Base-by-base conservation (phyloP, 2,797 vertebrate genomes). In the Pteropus rufus region DNA sequence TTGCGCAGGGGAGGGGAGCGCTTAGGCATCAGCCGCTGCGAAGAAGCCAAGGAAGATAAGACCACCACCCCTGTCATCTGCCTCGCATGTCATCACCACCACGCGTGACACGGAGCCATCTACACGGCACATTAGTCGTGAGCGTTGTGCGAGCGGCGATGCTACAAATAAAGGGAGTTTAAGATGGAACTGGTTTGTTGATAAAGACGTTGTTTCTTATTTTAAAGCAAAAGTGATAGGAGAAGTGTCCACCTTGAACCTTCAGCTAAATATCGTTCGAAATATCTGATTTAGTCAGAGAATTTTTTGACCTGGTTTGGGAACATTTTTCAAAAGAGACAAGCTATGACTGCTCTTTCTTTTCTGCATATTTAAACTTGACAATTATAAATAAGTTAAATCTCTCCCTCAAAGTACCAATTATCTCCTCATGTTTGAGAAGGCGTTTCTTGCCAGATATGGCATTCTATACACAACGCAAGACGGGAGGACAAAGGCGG, bases 371-470 rank as follows among this genome's bases (percentile, higher is more conserved):
- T 76, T 96, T 9, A 77, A 76, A 92, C 96, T 95, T 16, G 96
- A 97, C 93, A 97, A 75, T 94, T 75, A 0, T 7, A 93, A 93
- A 73, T 89, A 54, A 70, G 89, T 93, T 85, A 96, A 96, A 96
- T 90, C 62, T 98, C 36, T 98, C 96, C 93, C 16, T 31, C 88
- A 70, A 90, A 91, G 16, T 58, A 95, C 97, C 96, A 97, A 81
- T 67, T 82, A 96, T 93, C 95, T 82, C 41, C 93, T 87, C 96
- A 69, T 65, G 93, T 60, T 31, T 26, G 95, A 94, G 96, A 96
- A 73, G 72, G 76, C 95, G 76, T 31, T 52, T 73, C 94, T 5
- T 1, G 94, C 96, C 96, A 98, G 92, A 95, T 1, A 83, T 3
- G 62, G 62, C 92, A n/a, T 96, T 81, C 91, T 90, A 93, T 84